Evolutionary conservation across 2,113 vertebrate species (phyloP), one percentile per base, ranked within the genome.

Genomic region (Callaeas wilsoni): DNA sequence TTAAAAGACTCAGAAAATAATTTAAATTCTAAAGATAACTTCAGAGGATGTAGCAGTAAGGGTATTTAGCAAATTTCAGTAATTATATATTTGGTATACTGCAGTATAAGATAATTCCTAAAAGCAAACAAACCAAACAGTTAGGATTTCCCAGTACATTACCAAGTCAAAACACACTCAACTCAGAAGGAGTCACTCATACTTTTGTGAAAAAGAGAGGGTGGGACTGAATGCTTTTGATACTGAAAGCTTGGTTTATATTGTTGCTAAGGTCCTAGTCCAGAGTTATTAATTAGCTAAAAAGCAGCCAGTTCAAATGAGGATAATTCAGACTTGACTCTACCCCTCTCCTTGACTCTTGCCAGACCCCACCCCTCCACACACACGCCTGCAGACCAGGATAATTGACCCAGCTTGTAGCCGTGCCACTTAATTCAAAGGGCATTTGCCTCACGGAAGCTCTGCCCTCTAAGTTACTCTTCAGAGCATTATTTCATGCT

Each of bases 351-450:
- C 47, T 57, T 83, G 13, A 60, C 33, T 60, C 50, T 77, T 87
- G 63, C 32, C 67, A 94, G 55, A 42, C 2, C 6, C 46, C 63
- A 46, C 30, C 62, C 65, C 65, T 46, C 22, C 23, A 35, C 55
- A 44, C 22, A 76, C 32, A n/a, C 1, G 18, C 79, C 70, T 74
- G 71, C 71, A 94, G 83, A 65, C 15, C 35, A 44, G 33, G 37
- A 50, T 92, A 93, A 88, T 50, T 81, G 68, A 89, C 83, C 23
- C 88, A 95, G 86, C 86, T 92, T 89, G 76, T 21, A 80, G 76
- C 68, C 19, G 0, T 71, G 82, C 17, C 62, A 52, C 50, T 15
- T 29, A 42, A 80, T 70, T 68, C 42, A 68, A 63, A 92, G 76
- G 42, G 15, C 88, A 87, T 74, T 81, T 89, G 69, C 71, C 52